Base-by-base conservation (phyloP, 2,797 vertebrate species). In the Clarias laeviceps region DNA sequence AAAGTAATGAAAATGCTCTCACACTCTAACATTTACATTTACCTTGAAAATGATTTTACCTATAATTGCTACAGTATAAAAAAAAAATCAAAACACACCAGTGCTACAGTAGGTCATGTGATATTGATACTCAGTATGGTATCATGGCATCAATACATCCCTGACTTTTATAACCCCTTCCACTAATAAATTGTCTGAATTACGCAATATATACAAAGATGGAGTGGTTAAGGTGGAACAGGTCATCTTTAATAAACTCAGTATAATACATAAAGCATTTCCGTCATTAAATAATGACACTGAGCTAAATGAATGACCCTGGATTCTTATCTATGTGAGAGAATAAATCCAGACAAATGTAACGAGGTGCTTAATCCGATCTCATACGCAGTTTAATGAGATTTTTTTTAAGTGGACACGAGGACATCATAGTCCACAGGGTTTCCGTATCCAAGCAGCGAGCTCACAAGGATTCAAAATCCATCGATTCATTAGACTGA, bases 281-380 rank as follows among this genome's bases (percentile, higher is more conserved):
- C 5, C 50, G 32, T 56, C 3, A 76, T 57, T 22, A 20, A 45
- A 5, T 76, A 11, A 76, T 32, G 72, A 20, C 27, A 29, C 45
- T 29, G 27, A 74, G 50, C 27, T 29, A 32, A 18, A 22, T 12
- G 12, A 76, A 56, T 20, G 54, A 32, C 27, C 73, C 54, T 20
- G 54, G 2, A 27, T 32, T 4, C 15, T 40, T 29, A 27, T 45
- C 37, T 9, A 24, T 4, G 4, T 14, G n/a, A 4, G 54, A 32
- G 18, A 57, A 77, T 20, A 77, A 57, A 76, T 76, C 73, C 73
- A 57, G 50, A 57, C 73, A 20, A 77, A 57, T 57, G 32, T 77
- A 77, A 77, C 5, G 73, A 57, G 50, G 17, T 56, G 29, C 8
- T 56, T 56, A 76, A 76, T 76, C 45, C 50, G 45, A 74, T 54